Evolutionary conservation across 2,888 invertebrate species (phyloP).

Genomic region (Trichopoda pennipes): DNA sequence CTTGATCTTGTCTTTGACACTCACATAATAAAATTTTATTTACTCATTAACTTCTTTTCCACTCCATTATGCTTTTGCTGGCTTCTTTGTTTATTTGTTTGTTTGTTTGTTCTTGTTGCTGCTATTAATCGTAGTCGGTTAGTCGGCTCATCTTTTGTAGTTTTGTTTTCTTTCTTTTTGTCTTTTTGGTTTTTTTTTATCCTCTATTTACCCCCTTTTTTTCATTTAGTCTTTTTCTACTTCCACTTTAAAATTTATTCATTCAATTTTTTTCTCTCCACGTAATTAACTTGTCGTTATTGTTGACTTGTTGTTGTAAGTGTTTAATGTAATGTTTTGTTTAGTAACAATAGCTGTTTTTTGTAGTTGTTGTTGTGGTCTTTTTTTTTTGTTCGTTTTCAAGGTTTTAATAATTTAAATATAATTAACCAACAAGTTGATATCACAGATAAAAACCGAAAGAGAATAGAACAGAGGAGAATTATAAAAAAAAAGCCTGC

Average conservation of each 20-base stretch:
- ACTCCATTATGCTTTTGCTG: slow-evolving; percentile 1
- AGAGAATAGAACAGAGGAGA: neutral
- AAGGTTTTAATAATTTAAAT: slow-evolving; percentile 62
- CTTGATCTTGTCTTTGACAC: slow-evolving; percentile 28
- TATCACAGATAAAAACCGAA: neutral
- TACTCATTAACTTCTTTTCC: slow-evolving; percentile 20
- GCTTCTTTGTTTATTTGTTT: neutral
- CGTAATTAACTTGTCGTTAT: slow-evolving; percentile 28
- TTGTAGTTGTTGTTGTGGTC: slow-evolving; percentile 7
- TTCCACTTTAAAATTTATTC: slow-evolving; percentile 28
- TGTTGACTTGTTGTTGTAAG: slow-evolving; percentile 6
- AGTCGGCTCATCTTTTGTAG: slow-evolving; percentile 25
- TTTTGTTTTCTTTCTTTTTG: neutral
- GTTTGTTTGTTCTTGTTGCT: neutral
- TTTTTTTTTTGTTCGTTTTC: slow-evolving; percentile 53
- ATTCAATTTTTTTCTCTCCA: slow-evolving; percentile 2
- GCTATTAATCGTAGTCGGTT: neutral
- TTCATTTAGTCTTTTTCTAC: slow-evolving; percentile 6
- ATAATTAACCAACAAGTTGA: slow-evolving; percentile 31
- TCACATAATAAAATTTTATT: slow-evolving; percentile 21
- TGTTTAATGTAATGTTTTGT: slow-evolving; percentile 15
- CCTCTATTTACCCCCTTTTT: slow-evolving; percentile 3
- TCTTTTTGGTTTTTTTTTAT: neutral
- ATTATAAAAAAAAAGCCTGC: neutral
- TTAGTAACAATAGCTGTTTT: neutral